A percentile compares a stretch with the other conserved stretches of the same genome.
Evolutionary conservation across 2,888 invertebrate genomes (phyloP).

Genomic region (Hirtodrosophila histrioides): DNA sequence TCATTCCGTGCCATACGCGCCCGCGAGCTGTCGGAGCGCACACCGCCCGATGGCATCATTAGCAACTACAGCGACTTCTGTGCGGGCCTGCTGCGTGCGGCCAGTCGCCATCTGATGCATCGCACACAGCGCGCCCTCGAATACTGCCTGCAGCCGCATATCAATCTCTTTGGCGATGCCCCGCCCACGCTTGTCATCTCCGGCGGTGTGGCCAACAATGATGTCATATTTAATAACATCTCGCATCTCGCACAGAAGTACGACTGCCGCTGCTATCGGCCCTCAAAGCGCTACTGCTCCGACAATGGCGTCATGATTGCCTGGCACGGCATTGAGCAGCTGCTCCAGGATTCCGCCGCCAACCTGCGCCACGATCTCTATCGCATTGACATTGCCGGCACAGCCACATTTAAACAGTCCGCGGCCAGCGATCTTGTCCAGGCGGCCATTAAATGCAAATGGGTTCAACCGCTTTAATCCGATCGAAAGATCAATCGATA

Average conservation of each 20-base stretch:
- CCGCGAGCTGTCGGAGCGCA: constrained; percentile 86
- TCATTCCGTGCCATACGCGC: constrained; percentile 85
- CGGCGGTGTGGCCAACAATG: constrained; percentile 98
- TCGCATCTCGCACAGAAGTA: constrained; percentile 88
- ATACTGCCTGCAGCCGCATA: constrained; percentile 86
- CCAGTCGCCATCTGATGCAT: constrained; percentile 91
- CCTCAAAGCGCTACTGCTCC: constrained; percentile 94
- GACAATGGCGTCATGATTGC: constrained; percentile 99
- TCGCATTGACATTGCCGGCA: constrained; percentile 85
- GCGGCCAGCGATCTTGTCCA: constrained; percentile 65
- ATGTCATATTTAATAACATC: constrained; percentile 90
- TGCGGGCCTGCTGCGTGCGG: constrained; percentile 91
- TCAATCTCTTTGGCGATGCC: constrained; percentile 86
- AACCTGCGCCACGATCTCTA: constrained; percentile 84
- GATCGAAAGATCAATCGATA: not conserved
- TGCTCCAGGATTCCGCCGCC: constrained; percentile 35
- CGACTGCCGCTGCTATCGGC: constrained; percentile 89
- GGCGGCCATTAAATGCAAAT: constrained; percentile 82
- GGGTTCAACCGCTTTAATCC: constrained; percentile 70
- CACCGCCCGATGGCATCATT: constrained; percentile 89
- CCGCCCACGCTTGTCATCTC: constrained; percentile 90
- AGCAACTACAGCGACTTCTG: constrained; percentile 92
- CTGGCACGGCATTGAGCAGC: constrained; percentile 97
- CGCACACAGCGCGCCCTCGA: constrained; percentile 93
- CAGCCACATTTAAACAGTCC: constrained; percentile 67